A percentile compares a stretch with the other conserved stretches of the same genome.
Evolutionary conservation across 64 coral and sea anemone genomes (phyloP).

Genomic region (Catalaphyllia jardinei): DNA sequence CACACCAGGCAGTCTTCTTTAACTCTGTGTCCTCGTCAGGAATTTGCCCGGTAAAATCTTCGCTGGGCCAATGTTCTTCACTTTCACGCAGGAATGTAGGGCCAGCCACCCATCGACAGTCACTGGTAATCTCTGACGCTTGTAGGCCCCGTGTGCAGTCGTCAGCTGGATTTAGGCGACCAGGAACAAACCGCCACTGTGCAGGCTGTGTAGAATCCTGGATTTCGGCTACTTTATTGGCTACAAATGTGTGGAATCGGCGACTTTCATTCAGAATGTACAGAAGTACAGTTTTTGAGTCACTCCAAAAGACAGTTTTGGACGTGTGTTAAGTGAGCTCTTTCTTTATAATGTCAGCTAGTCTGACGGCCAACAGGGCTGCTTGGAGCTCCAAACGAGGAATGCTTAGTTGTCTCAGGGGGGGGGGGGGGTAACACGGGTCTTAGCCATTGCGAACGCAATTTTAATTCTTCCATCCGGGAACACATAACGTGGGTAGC

Average conservation of each 20-base stretch:
- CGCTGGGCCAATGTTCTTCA: background rate
- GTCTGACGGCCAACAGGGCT: slow-evolving; percentile 33
- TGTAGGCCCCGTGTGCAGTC: background rate
- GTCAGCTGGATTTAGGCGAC: slow-evolving; percentile 11
- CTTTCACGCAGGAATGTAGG: background rate
- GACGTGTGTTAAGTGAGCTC: background rate
- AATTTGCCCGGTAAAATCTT: background rate
- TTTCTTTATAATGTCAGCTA: slow-evolving; percentile 24
- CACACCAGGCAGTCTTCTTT: background rate
- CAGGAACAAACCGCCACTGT: slow-evolving; percentile 34
- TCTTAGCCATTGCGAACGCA: slow-evolving; percentile 42
- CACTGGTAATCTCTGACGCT: background rate
- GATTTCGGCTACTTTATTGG: slow-evolving; percentile 34
- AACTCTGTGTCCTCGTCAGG: background rate
- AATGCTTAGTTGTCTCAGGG: slow-evolving; percentile 3
- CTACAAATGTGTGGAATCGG: slow-evolving; percentile 50
- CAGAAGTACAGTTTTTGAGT: background rate
- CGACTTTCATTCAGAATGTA: slow-evolving; percentile 36
- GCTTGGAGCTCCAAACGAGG: slow-evolving; percentile 57
- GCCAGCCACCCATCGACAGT: slow-evolving; percentile 2
- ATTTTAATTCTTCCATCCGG: slow-evolving; percentile 25
- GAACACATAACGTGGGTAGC: background rate
- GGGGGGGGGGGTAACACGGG: slow-evolving; percentile 31
- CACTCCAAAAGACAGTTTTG: background rate
- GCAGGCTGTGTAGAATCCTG: slow-evolving; percentile 13